Conservation (phyloP, 2,888 invertebrate species). For the Apodemia zela region DNA sequence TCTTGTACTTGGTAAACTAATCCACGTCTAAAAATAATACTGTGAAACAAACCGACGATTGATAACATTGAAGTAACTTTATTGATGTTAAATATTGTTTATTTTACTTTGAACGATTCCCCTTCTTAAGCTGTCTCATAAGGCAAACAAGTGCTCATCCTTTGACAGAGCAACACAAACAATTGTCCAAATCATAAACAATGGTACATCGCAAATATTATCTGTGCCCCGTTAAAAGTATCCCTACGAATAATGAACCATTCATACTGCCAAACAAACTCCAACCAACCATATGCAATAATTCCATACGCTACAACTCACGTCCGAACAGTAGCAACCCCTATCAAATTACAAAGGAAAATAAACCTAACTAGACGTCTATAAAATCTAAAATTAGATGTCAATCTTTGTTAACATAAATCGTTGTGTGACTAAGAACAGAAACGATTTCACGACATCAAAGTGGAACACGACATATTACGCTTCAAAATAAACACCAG, state of each 20-base stretch:
- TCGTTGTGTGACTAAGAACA: conserved; percentile 76
- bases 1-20: background rate
- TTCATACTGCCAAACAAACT: conserved; percentile 78
- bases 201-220: conserved; percentile 78
- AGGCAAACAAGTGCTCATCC: conserved; percentile 77
- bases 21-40: background rate
- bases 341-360: conserved; percentile 64
- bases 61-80: conserved; percentile 26
- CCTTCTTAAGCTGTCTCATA: conserved; percentile 46
- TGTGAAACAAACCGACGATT: conserved; percentile 22
- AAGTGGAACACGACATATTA: conserved; percentile 80
- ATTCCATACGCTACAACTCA: conserved; percentile 57
- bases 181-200: conserved; percentile 79
- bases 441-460: conserved; percentile 80
- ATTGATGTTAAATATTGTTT: conserved; percentile 46
- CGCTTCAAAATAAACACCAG: conserved; percentile 78
- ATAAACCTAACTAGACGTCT: conserved; percentile 65
- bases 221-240: conserved; percentile 64
- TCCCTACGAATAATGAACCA: conserved; percentile 77
- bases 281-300: conserved; percentile 80
- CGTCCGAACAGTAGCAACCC: conserved; percentile 52
- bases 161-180: conserved; percentile 76
- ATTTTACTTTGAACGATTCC: conserved; percentile 39
- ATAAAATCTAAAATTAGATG: conserved; percentile 72
- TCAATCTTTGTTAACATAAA: conserved; percentile 66